Evolutionary conservation across 2,888 invertebrate species (phyloP).

Genomic region (Tinea pellionella): DNA sequence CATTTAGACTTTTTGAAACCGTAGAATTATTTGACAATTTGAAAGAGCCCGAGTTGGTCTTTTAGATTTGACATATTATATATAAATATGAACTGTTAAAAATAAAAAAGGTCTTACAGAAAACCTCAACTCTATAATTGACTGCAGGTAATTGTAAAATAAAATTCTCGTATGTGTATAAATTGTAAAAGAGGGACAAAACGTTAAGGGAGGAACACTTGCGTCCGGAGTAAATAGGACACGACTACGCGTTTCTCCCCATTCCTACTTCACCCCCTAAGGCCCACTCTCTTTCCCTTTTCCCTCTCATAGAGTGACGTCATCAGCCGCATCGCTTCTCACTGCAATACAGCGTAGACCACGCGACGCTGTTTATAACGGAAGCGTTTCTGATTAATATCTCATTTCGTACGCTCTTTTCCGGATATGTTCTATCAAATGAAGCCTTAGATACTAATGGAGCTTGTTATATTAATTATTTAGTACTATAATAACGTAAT

Average conservation of each 20-base stretch:
- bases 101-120: too few species aligned
- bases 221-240: conserved; percentile 5
- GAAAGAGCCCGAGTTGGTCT: too few species aligned
- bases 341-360: conserved; percentile 18
- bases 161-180: not conserved
- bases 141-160: too few species aligned
- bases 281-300: conserved; percentile 4
- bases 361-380: conserved; percentile 8
- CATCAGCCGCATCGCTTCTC: conserved; percentile 15
- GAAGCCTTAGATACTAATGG: too few species aligned
- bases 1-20: too few species aligned
- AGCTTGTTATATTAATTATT: too few species aligned
- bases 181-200: not conserved
- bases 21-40: too few species aligned
- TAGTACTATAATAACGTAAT: too few species aligned
- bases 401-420: not conserved
- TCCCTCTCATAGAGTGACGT: conserved; percentile 5
- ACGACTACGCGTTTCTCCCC: not conserved
- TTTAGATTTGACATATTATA: too few species aligned
- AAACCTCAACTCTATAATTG: too few species aligned
- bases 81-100: too few species aligned
- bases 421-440: too few species aligned
- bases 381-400: not conserved
- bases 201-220: not conserved
- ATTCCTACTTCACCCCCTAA: not conserved